Conservation (phyloP, 2,113 vertebrate species). For the Heloderma charlesbogerti region DNA sequence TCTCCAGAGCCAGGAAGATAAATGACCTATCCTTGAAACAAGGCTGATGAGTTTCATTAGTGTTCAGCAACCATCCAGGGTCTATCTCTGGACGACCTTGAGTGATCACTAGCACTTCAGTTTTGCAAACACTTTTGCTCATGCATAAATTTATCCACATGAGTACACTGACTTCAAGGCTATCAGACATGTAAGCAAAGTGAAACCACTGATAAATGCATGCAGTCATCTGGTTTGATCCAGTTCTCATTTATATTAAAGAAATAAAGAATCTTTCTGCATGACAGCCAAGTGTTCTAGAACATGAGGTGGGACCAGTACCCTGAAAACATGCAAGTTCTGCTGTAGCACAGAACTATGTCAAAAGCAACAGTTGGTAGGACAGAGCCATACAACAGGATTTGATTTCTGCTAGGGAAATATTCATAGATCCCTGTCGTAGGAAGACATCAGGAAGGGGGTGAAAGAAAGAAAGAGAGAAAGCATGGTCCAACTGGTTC, state of each 20-base stretch:
- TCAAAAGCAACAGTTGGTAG: background rate
- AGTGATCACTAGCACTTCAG: slow-evolving; percentile 7
- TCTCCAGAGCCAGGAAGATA: slow-evolving; percentile 34
- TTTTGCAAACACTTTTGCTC: background rate
- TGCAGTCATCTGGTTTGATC: background rate
- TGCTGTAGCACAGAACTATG: background rate
- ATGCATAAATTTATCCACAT: background rate
- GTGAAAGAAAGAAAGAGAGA: background rate
- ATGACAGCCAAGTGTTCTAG: no score
- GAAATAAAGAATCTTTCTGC: background rate
- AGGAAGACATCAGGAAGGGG: background rate
- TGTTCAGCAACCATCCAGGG: slow-evolving; percentile 54
- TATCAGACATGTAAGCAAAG: background rate
- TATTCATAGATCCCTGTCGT: background rate
- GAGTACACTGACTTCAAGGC: background rate
- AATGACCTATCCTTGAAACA: slow-evolving; percentile 60
- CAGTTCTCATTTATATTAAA: background rate
- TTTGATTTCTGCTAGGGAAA: background rate
- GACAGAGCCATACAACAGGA: background rate
- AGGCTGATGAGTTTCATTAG: slow-evolving; percentile 41
- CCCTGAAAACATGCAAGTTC: background rate
- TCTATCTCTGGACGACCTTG: slow-evolving; percentile 48
- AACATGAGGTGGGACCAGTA: background rate
- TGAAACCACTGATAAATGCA: background rate
- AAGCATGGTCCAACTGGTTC: background rate